phyloP scores from a whole-genome alignment of 1,140 invertebrate species.

The Drosophila arizonae region DNA sequence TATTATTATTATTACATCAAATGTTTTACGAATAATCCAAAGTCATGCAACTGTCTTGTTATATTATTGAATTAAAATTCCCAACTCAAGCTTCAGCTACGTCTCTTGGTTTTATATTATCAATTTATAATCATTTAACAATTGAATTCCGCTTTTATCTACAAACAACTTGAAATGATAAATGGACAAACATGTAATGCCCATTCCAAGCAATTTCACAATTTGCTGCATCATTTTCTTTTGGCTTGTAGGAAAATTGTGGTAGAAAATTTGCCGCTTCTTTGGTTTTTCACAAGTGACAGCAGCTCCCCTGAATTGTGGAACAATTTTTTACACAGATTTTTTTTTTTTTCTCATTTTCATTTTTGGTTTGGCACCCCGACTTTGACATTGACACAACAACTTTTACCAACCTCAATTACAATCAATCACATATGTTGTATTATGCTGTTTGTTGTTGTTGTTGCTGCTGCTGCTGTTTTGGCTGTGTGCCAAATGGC shows the following conservation, averaged over 20 bases:
- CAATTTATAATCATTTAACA: conserved; percentile 2
- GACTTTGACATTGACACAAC: conserved; percentile 71
- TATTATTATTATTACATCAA: too few relatives aligned
- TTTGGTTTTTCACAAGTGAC: conserved; percentile 36
- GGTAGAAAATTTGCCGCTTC: conserved; percentile 41
- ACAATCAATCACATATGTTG: conserved; percentile 77
- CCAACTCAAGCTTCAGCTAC: too few relatives aligned
- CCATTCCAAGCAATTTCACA: conserved; percentile 18
- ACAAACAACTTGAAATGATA: conserved; percentile 19
- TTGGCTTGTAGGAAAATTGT: conserved; percentile 31
- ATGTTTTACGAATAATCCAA: too few relatives aligned
- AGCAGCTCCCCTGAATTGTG: conserved; percentile 4
- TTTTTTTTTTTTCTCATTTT: conserved; percentile 18
- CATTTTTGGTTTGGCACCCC: conserved; percentile 28
- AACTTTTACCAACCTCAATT: conserved; percentile 77
- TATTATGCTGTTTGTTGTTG: conserved; percentile 30
- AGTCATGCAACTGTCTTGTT: too few relatives aligned
- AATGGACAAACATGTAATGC: conserved; percentile 9
- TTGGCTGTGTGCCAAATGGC: conserved; percentile 52
- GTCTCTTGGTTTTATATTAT: background rate
- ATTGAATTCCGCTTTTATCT: background rate
- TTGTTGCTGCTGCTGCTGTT: conserved; percentile 15
- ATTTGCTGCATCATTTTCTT: conserved; percentile 27
- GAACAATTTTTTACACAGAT: conserved; percentile 36
- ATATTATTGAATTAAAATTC: too few relatives aligned